Percentiles rank a stretch among this genome's conserved stretches.
Conservation (phyloP, 2,797 vertebrate species). For the Mormyrus proboscirostris region DNA sequence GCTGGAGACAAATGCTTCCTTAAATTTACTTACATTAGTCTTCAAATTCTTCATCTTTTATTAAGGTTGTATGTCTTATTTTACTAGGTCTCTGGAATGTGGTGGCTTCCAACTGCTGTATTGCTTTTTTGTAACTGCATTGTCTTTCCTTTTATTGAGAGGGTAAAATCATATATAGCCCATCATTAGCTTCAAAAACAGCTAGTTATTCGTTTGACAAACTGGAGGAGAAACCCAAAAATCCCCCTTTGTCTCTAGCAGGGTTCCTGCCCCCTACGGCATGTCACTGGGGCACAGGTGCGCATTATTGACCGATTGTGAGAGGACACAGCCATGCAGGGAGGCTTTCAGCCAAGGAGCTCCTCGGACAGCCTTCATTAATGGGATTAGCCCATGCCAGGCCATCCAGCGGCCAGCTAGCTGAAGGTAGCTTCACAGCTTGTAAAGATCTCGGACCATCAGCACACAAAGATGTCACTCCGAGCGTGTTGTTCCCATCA, state of each 20-base stretch:
- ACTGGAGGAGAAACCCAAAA: background rate
- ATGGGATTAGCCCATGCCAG: conserved; percentile 67
- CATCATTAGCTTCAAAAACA: background rate
- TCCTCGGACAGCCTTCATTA: conserved; percentile 61
- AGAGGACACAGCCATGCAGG: conserved; percentile 65
- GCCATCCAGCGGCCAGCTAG: conserved; percentile 51
- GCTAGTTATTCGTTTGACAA: conserved; percentile 1
- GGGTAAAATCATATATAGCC: background rate
- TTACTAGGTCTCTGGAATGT: background rate
- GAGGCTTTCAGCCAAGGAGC: conserved; percentile 63
- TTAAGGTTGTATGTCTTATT: background rate
- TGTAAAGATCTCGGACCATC: conserved; percentile 56
- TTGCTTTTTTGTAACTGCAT: background rate
- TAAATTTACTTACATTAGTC: background rate
- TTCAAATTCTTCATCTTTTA: background rate
- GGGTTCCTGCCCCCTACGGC: conserved; percentile 49
- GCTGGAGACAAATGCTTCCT: background rate
- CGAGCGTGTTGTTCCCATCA: conserved; percentile 35
- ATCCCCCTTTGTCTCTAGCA: conserved; percentile 52
- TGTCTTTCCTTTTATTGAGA: background rate
- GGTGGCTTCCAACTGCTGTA: background rate
- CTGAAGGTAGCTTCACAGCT: conserved; percentile 21
- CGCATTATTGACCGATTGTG: conserved; percentile 74
- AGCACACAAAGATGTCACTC: conserved; percentile 51
- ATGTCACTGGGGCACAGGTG: conserved; percentile 67